A percentile compares a stretch with the other conserved stretches of the same genome.
phyloP scores from a whole-genome alignment of 37 sponge, comb jelly and placozoan genomes.

The Axinella damicornis region DNA sequence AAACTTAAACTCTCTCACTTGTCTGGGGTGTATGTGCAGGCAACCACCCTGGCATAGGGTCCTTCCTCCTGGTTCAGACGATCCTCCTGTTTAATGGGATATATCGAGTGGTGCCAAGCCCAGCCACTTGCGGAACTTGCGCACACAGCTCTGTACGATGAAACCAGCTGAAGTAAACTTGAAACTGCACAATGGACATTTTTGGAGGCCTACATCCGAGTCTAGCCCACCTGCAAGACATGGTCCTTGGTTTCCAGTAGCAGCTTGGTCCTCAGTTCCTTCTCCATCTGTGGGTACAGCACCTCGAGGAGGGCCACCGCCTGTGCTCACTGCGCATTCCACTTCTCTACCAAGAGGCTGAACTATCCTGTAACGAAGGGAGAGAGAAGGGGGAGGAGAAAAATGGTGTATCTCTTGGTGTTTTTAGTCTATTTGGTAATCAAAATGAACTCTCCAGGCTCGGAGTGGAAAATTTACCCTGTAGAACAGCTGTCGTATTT shows the following conservation, averaged over 20 bases:
- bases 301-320: slow-evolving; percentile 86
- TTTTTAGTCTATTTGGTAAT: too few species aligned
- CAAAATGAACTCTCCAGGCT: too few species aligned
- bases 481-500: slow-evolving; percentile 86
- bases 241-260: slow-evolving; percentile 86
- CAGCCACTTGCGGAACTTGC: slow-evolving; percentile 80
- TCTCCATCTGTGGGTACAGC: slow-evolving; percentile 89
- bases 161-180: too few species aligned
- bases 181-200: too few species aligned
- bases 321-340: slow-evolving; percentile 94
- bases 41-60: slow-evolving; percentile 53
- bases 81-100: slow-evolving; percentile 4
- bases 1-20: too few species aligned
- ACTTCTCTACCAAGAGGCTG: slow-evolving; percentile 89
- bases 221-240: slow-evolving; percentile 82
- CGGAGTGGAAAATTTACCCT: too few species aligned
- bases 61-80: slow-evolving; percentile 18
- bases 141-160: slow-evolving; percentile 58
- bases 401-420: too few species aligned
- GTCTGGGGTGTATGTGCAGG: slow-evolving; percentile 73
- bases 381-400: neutral
- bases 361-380: slow-evolving; percentile 76
- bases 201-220: too few species aligned
- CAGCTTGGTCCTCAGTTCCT: slow-evolving; percentile 82
- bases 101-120: slow-evolving; percentile 74